Evolutionary conservation across 2,888 invertebrate species (phyloP).

Genomic region (Gisinianus flammeolus): DNA sequence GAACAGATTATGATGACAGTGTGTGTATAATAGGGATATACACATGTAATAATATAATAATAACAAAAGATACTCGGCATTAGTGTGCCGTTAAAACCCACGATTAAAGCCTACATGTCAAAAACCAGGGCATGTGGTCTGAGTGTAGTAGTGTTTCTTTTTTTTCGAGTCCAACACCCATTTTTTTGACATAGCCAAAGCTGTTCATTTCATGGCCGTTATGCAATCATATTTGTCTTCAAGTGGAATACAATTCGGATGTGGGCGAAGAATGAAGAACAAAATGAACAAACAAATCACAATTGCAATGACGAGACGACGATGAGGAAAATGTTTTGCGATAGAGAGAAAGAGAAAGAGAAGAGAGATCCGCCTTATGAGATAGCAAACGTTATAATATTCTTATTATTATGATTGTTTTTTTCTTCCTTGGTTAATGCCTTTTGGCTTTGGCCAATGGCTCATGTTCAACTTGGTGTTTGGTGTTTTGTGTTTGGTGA

Average conservation of each 20-base stretch:
- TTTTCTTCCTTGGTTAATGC: neutral
- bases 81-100: conserved; percentile 40
- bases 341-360: neutral
- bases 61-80: neutral
- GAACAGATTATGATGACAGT: conserved; percentile 4
- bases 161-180: conserved; percentile 36
- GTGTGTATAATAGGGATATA: neutral
- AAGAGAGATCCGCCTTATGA: conserved; percentile 39
- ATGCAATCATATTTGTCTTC: conserved; percentile 36
- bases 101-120: conserved; percentile 42
- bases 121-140: conserved; percentile 41
- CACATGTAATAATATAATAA: neutral
- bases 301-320: conserved; percentile 18
- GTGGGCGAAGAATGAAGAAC: conserved; percentile 23
- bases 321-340: neutral
- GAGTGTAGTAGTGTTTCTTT: neutral
- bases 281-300: neutral
- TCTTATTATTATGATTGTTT: neutral
- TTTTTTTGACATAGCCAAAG: conserved; percentile 14
- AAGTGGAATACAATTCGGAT: conserved; percentile 27
- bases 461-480: neutral
- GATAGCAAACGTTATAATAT: neutral
- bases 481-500: conserved; percentile 7
- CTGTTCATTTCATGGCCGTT: conserved; percentile 38
- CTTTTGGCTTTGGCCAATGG: neutral